A percentile compares a stretch with the other conserved stretches of the same genome.
These are phyloP conservation scores for Tyrophagus putrescentiae DNA, from an alignment of 1,140 invertebrate species.

Conservation along the genomic window DNA sequence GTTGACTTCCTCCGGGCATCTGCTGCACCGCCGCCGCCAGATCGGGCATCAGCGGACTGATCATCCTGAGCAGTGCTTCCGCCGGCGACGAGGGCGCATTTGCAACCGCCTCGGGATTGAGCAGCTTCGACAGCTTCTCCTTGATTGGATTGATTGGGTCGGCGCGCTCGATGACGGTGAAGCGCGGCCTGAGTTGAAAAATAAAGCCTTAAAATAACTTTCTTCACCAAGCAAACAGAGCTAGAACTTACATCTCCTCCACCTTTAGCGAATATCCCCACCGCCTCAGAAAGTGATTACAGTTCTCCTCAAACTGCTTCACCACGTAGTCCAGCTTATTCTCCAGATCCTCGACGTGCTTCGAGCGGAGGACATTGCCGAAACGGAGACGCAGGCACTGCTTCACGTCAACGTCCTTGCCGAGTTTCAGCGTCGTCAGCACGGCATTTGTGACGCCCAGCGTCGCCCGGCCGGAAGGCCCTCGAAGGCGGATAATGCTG, in stretches of 20 bases:
- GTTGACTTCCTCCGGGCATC: no score
- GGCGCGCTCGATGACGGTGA: constrained; percentile 16
- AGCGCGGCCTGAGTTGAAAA: constrained; percentile 9
- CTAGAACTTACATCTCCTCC: constrained; percentile 14
- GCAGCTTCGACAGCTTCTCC: constrained; percentile 15
- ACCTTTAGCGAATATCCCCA: constrained; percentile 19
- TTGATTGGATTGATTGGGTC: constrained; percentile 22
- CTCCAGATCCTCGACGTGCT: constrained; percentile 23
- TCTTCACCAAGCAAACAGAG: neutral
- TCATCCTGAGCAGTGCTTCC: neutral
- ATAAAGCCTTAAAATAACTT: neutral
- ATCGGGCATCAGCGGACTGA: neutral
- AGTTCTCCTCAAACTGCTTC: constrained; percentile 19
- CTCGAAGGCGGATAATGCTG: constrained; percentile 14
- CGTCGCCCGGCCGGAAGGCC: neutral
- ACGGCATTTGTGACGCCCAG: constrained; percentile 20
- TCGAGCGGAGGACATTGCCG: constrained; percentile 15
- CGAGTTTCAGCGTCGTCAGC: constrained; percentile 18
- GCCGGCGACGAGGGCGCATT: neutral
- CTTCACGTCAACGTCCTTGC: constrained; percentile 13
- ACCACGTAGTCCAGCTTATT: constrained; percentile 19
- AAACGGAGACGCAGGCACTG: constrained; percentile 18
- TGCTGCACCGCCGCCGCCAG: neutral
- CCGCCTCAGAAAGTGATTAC: constrained; percentile 20
- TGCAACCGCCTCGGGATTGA: neutral